A percentile compares a stretch with the other conserved stretches of the same genome.
Conservation (phyloP, 2,797 vertebrate genomes). For the Chlorospingus semifuscus region DNA sequence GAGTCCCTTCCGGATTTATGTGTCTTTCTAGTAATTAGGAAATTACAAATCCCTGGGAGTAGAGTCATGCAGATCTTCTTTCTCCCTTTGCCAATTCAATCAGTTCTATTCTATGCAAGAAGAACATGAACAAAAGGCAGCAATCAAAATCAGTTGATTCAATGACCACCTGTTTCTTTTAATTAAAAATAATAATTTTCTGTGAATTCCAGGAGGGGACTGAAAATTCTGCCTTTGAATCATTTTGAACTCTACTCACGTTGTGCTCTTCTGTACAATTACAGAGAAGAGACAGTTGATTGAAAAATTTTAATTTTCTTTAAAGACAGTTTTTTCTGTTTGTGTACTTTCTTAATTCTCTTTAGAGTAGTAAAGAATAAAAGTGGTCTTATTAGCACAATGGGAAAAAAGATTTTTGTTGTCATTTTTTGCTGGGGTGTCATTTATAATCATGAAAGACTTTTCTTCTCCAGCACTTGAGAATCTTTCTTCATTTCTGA, state of each 20-base stretch:
- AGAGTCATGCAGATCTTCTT: background rate
- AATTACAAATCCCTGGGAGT: slow-evolving; percentile 39
- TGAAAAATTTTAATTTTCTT: background rate
- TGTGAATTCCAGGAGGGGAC: background rate
- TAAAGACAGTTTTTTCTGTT: background rate
- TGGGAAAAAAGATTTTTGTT: background rate
- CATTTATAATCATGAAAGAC: background rate
- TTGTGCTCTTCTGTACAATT: background rate
- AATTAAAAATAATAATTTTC: slow-evolving; percentile 29
- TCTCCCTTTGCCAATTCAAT: slow-evolving; percentile 41
- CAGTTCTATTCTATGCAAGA: background rate
- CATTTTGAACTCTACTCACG: background rate
- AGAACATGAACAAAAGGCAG: slow-evolving; percentile 27
- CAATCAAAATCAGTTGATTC: slow-evolving; percentile 17
- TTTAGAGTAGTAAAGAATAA: background rate
- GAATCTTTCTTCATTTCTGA: background rate
- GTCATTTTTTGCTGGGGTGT: background rate
- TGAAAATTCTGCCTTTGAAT: background rate
- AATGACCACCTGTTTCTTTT: slow-evolving; percentile 40
- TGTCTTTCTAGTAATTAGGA: slow-evolving; percentile 49
- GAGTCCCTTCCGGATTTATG: background rate
- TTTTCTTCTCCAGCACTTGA: background rate
- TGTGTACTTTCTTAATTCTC: background rate
- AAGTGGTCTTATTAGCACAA: background rate
- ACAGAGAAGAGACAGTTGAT: background rate